A percentile compares a stretch with the other conserved stretches of the same genome.
Evolutionary conservation across 1,140 invertebrate species (phyloP).

Genomic region (Drosophila sproati): DNA sequence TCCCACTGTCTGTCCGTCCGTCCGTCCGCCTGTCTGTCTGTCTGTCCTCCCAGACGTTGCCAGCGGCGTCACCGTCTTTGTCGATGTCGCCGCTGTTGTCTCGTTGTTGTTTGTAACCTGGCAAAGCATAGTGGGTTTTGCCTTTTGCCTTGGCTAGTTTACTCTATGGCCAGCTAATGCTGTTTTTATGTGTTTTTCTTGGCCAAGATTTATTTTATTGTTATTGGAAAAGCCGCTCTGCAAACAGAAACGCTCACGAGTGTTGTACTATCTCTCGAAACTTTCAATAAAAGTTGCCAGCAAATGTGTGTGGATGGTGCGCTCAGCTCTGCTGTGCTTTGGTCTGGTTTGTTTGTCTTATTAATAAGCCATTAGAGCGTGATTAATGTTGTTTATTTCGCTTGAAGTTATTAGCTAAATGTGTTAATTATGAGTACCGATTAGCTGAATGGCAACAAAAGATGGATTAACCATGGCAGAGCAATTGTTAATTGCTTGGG

Average conservation of each 20-base stretch:
- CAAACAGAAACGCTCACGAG: conserved; percentile 13
- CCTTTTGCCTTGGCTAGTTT: conserved; percentile 58
- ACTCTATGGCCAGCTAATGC: conserved; percentile 76
- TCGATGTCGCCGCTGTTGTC: conserved; percentile 51
- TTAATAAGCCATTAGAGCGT: conserved; percentile 77
- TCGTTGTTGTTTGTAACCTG: conserved; percentile 25
- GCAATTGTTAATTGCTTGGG: neutral
- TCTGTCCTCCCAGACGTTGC: conserved; percentile 37
- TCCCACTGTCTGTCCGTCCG: conserved; percentile 7
- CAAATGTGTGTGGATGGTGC: conserved; percentile 9
- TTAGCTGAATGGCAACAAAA: conserved; percentile 44
- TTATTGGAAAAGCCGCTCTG: conserved; percentile 65
- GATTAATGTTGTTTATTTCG: conserved; percentile 81
- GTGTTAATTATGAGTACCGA: conserved; percentile 80
- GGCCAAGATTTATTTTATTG: conserved; percentile 82
- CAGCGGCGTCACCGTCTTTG: conserved; percentile 35
- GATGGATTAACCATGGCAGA: neutral
- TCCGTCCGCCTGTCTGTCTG: conserved; percentile 28
- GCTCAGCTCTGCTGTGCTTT: conserved; percentile 6
- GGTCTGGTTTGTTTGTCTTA: conserved; percentile 65
- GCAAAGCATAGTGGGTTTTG: conserved; percentile 17
- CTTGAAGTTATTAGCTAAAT: conserved; percentile 79
- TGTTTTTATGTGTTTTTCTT: conserved; percentile 81
- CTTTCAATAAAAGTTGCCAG: conserved; percentile 75
- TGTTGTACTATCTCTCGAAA: conserved; percentile 49